Base-by-base conservation (phyloP, 2,113 vertebrate species). In the Myotis lucifugus region DNA sequence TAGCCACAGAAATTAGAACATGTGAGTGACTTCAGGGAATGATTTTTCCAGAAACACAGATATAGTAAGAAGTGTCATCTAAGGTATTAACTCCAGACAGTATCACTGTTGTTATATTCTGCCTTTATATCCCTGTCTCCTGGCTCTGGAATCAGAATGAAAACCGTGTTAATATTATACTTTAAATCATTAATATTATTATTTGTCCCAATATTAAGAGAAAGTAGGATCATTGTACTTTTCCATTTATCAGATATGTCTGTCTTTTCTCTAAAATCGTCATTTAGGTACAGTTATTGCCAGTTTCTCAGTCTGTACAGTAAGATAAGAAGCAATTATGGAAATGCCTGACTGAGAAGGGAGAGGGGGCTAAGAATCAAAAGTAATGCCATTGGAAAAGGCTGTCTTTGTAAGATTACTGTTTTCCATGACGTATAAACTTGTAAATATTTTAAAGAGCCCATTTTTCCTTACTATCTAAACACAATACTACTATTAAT, bases 401-500 rank as follows among this genome's bases (percentile, higher is more conserved):
- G 0, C 12, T 85, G 23, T 69, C 1, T 69, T 93, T 90, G 27
- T 90, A 64, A 90, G 40, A 93, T 74, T 81, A 77, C 77, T 42
- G 72, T 83, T 85, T 79, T 17, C 23, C 6, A 18, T 46, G 32
- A 90, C 76, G 5, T 76, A 83, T 78, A 89, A 32, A 87, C 25
- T 37, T 86, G 25, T 48, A 95, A 94, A 87, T 96, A 90, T 87
- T 94, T 96, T 90, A 92, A 91, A 85, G 42, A 79, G 19, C 34
- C 48, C n/a, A 76, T 92, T 90, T 50, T 40, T 91, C 42, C 19
- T 59, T 14, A 29, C 37, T 88, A 34, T 69, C 29, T 56, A 88
- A 69, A 66, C 23, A 72, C 54, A 85, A 25, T 18, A 67, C 92
- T 73, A 27, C 54, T 93, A 56, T 64, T 91, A 61, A 92, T 91